Evolutionary conservation across 2,797 vertebrate genomes (phyloP).

Genomic region (Pipistrellus pygmaeus): DNA sequence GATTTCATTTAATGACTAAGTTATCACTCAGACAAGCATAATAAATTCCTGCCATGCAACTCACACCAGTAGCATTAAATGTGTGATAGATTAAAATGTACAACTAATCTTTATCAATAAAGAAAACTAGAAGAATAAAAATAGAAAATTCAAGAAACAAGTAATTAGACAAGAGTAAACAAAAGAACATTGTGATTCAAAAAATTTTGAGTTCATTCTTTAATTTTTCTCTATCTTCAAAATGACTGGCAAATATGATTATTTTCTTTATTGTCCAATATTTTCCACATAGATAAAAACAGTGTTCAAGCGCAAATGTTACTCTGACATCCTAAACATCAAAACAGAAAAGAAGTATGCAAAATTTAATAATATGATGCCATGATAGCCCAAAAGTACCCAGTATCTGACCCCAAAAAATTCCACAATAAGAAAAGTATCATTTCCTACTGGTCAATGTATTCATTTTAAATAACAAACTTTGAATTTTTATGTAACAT

Average conservation of each 20-base stretch:
- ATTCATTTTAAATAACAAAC: background rate
- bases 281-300: background rate
- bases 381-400: background rate
- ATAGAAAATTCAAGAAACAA: background rate
- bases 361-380: background rate
- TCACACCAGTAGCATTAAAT: slow-evolving; percentile 1
- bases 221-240: background rate
- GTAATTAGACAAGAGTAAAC: background rate
- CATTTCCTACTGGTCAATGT: background rate
- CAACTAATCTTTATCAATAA: background rate
- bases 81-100: background rate
- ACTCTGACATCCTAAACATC: background rate
- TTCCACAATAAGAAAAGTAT: background rate
- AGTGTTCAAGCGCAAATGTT: background rate
- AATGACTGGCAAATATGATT: background rate
- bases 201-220: background rate
- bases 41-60: background rate
- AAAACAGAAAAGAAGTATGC: background rate
- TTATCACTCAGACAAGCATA: background rate
- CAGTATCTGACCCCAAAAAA: background rate
- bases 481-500: background rate
- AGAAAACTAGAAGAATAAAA: slow-evolving; percentile 19
- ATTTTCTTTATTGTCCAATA: background rate
- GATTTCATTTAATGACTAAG: slow-evolving; percentile 20
- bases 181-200: background rate